Evolutionary conservation across 2,888 invertebrate genomes (phyloP).

Genomic region (Yponomeuta malinellus): DNA sequence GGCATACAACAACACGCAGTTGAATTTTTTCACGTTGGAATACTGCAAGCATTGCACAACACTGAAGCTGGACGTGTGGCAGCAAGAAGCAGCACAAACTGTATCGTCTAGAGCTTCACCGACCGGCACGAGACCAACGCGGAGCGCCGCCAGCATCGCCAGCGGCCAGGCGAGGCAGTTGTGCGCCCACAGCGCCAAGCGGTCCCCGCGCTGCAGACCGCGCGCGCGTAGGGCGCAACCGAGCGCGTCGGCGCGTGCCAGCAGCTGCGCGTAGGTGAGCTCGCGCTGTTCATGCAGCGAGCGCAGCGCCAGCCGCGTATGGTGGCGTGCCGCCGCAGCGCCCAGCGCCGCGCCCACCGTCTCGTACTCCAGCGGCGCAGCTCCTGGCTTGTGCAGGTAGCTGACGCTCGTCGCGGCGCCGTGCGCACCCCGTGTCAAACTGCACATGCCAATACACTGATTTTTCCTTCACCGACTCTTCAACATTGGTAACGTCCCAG

Average conservation of each 20-base stretch:
- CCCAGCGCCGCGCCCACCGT: conserved; percentile 79
- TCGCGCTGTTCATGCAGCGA: conserved; percentile 73
- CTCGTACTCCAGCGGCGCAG: conserved; percentile 65
- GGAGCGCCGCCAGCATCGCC: conserved; percentile 80
- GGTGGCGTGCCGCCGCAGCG: conserved; percentile 70
- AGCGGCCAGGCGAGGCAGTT: conserved; percentile 87
- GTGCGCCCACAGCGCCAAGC: conserved; percentile 89
- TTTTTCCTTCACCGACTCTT: not conserved
- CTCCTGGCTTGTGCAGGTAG: conserved; percentile 73
- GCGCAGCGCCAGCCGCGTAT: conserved; percentile 74
- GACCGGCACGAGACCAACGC: conserved; percentile 85
- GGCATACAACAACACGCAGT: too few relatives aligned
- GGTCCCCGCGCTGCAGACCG: conserved; percentile 84
- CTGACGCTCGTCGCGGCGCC: conserved; percentile 38
- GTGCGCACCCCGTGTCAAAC: not conserved
- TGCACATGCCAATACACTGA: not conserved
- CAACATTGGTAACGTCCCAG: too few relatives aligned
- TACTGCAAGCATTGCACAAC: not conserved
- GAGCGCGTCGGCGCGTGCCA: conserved; percentile 79
- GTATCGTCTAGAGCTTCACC: conserved; percentile 19
- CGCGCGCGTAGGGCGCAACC: conserved; percentile 83
- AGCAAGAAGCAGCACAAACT: not conserved
- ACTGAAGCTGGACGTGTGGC: not conserved
- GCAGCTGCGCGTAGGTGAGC: conserved; percentile 74
- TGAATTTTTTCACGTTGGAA: too few relatives aligned